Evolutionary conservation across 2,797 vertebrate genomes (phyloP), one percentile per base, ranked within the genome.

Genomic region (Acanthis flammea): DNA sequence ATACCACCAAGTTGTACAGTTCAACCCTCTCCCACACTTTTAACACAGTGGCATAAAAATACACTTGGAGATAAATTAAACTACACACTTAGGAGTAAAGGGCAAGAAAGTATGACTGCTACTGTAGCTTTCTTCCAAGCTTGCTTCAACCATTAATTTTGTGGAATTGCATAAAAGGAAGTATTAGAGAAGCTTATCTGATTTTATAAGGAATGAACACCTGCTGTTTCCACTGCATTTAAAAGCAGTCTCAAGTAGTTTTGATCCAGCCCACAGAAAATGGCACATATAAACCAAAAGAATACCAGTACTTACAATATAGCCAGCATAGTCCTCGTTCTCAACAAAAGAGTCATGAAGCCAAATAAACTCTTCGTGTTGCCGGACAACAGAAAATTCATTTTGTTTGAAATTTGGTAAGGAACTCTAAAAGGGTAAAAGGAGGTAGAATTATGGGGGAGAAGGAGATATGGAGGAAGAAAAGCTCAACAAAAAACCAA

Each of bases 361-460:
- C 99, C 99, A 99, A 97, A 99, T 99, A 95, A 99, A 99, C 94
- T 99, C 99, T 86, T 99, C 99, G 51, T 99, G 99, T 97, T 99
- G 99, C 91, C 99, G 98, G 48, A 99, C 99, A 97, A 99, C 99
- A 14, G 99, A 99, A 98, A 99, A 99, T 95, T 99, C 99, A 9
- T 98, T 99, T 98, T 99, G 99, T 97, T 99, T 99, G 94, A 99
- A 99, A 98, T 99, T 99, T 48, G 99, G 98, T 86, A 99, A 98
- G 79, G 99, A 99, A 97, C 99, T 99, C 99, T 99, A 97, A 31
- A 97, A 95, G 71, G 35, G 55, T 4, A 57, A 91, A 72, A 96
- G 23, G 41, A 85, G 31, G 39, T 58, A 82, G 28, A 80, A 68
- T 53, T 67, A 86, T 14, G 10, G 7, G 3, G 9, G 17, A 12